phyloP scores from a whole-genome alignment of 2,113 vertebrate species.

The Scopus umbretta region DNA sequence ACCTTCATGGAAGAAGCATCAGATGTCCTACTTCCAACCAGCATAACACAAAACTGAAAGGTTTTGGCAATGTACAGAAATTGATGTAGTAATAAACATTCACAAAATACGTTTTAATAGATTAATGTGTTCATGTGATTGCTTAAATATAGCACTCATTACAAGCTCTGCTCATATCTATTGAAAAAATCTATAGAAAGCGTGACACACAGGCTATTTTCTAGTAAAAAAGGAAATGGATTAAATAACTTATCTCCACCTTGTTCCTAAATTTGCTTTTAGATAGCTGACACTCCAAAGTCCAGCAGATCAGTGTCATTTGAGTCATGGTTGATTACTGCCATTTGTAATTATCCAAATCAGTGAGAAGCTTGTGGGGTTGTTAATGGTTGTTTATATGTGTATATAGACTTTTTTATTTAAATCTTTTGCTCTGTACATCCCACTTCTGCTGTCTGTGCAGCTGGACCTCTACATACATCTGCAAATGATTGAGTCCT shows the following conservation, averaged over 20 bases:
- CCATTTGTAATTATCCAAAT: not conserved
- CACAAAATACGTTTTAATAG: not conserved
- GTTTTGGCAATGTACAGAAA: not conserved
- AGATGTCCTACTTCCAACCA: not conserved
- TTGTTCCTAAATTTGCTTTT: not conserved
- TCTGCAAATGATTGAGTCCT: not conserved
- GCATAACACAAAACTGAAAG: not conserved
- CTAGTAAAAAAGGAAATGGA: not conserved
- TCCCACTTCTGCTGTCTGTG: not conserved
- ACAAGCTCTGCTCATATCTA: not conserved
- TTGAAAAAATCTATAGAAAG: not conserved
- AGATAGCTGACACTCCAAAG: not conserved
- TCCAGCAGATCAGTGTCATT: not conserved
- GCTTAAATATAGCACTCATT: not conserved
- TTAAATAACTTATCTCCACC: not conserved
- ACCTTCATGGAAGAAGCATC: not conserved
- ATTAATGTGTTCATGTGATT: not conserved
- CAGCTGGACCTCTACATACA: not conserved
- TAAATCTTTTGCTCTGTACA: not conserved
- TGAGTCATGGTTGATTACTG: not conserved
- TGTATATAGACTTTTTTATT: not conserved
- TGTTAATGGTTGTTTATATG: not conserved
- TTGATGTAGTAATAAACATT: not conserved
- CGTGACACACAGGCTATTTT: not conserved
- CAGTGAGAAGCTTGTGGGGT: not conserved